Percentiles rank a stretch among this genome's conserved stretches.
Evolutionary conservation across 2,113 vertebrate genomes (phyloP).

Genomic region (Aldabrachelys gigantea): DNA sequence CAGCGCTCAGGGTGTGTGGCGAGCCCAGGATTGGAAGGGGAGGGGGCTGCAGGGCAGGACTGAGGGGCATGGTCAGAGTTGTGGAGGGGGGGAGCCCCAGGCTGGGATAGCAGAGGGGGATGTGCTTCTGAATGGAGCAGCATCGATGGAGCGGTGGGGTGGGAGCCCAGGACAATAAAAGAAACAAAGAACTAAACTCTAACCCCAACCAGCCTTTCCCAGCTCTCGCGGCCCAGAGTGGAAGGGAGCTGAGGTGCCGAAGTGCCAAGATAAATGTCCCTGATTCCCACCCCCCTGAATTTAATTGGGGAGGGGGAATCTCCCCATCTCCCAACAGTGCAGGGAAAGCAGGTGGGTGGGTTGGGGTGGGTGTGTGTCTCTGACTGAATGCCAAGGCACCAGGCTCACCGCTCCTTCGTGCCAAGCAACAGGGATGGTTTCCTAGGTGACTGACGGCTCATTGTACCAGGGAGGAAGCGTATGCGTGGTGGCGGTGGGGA

Average conservation of each 20-base stretch:
- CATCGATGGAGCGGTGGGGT: background rate
- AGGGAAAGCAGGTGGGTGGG: background rate
- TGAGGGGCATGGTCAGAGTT: background rate
- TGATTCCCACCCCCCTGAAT: background rate
- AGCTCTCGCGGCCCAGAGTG: background rate
- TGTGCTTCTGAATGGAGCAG: background rate
- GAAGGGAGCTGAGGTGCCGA: background rate
- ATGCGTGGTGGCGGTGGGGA: background rate
- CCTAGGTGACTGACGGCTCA: slow-evolving; percentile 17
- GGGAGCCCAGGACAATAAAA: background rate
- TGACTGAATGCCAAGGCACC: background rate
- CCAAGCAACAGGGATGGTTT: slow-evolving; percentile 9
- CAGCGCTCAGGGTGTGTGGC: background rate
- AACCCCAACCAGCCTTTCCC: background rate
- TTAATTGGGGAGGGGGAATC: background rate
- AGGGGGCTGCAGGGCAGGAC: background rate
- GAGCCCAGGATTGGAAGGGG: background rate
- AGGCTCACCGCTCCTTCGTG: background rate
- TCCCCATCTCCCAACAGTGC: background rate
- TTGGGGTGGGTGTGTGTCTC: background rate
- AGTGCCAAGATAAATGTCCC: background rate
- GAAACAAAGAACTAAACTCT: background rate
- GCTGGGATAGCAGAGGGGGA: background rate
- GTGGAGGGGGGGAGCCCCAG: background rate
- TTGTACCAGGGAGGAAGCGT: background rate